Conservation (phyloP, 2,797 vertebrate genomes). For the Heteromormyrus szaboi region DNA sequence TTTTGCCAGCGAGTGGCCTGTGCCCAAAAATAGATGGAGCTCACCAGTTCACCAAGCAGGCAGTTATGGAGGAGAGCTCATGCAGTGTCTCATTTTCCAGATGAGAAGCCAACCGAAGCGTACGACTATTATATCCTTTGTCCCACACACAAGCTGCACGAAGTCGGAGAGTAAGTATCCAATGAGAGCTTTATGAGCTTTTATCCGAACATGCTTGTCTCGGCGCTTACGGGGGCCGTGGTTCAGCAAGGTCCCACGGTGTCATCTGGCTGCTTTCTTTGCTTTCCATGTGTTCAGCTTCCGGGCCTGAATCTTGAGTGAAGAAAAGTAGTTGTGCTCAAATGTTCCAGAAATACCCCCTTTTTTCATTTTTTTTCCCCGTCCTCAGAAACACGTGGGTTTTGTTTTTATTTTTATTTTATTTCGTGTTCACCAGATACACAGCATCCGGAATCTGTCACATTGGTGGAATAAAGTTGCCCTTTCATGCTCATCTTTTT, state of each 20-base stretch:
- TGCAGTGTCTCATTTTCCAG: constrained; percentile 56
- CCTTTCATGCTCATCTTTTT: not conserved
- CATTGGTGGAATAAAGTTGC: not conserved
- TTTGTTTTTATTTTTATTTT: not conserved
- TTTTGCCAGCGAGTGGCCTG: constrained; percentile 17
- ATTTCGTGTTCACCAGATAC: not conserved
- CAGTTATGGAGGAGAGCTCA: not conserved
- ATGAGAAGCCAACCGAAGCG: constrained; percentile 71
- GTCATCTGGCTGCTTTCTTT: not conserved
- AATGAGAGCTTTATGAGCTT: constrained; percentile 22
- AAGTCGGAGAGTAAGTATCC: constrained; percentile 84
- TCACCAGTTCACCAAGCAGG: not conserved
- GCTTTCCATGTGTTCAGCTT: not conserved
- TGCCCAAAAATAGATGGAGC: constrained; percentile 21
- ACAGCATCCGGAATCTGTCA: not conserved
- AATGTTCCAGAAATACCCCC: not conserved
- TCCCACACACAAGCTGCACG: constrained; percentile 73
- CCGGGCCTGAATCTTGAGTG: not conserved
- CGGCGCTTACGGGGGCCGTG: not conserved
- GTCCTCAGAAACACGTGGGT: not conserved
- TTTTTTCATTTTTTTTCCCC: not conserved
- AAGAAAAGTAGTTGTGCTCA: not conserved
- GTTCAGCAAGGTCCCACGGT: constrained; percentile 4
- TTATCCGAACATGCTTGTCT: constrained; percentile 11
- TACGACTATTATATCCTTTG: constrained; percentile 76